Conservation (phyloP, 2,888 invertebrate genomes). For the Hymenopus coronatus region DNA sequence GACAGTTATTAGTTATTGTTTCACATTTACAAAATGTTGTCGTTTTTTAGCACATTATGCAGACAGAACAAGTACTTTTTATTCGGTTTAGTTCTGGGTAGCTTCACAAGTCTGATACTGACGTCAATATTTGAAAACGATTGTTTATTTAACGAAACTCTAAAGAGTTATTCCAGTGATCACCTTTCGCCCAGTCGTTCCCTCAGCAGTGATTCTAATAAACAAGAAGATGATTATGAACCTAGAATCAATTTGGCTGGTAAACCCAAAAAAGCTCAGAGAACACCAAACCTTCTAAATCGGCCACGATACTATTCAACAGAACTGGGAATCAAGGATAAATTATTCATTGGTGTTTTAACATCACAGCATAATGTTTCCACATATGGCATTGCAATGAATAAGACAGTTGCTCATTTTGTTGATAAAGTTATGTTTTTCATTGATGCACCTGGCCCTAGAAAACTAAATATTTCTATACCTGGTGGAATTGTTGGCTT, state of each 20-base stretch:
- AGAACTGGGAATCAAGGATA: conserved; percentile 89
- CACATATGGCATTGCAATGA: conserved; percentile 76
- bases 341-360: conserved; percentile 82
- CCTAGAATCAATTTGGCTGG: conserved; percentile 49
- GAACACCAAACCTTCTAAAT: conserved; percentile 60
- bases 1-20: not conserved
- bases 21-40: not conserved
- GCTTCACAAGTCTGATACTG: conserved; percentile 54
- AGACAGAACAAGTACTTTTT: conserved; percentile 55
- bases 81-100: conserved; percentile 55
- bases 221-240: conserved; percentile 46
- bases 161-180: not conserved
- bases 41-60: conserved; percentile 21
- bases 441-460: conserved; percentile 53
- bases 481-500: conserved; percentile 81
- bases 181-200: conserved; percentile 24
- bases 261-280: conserved; percentile 49
- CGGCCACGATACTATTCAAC: conserved; percentile 93
- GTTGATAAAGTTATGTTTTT: conserved; percentile 83
- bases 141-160: conserved; percentile 28
- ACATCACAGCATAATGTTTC: conserved; percentile 71
- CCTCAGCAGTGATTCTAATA: conserved; percentile 1
- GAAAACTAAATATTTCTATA: conserved; percentile 46
- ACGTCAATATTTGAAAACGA: conserved; percentile 49
- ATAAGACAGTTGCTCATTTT: conserved; percentile 80